Percentiles rank a stretch among this genome's conserved stretches.
Conservation (phyloP, 2,113 vertebrate species). For the Crotophaga sulcirostris region DNA sequence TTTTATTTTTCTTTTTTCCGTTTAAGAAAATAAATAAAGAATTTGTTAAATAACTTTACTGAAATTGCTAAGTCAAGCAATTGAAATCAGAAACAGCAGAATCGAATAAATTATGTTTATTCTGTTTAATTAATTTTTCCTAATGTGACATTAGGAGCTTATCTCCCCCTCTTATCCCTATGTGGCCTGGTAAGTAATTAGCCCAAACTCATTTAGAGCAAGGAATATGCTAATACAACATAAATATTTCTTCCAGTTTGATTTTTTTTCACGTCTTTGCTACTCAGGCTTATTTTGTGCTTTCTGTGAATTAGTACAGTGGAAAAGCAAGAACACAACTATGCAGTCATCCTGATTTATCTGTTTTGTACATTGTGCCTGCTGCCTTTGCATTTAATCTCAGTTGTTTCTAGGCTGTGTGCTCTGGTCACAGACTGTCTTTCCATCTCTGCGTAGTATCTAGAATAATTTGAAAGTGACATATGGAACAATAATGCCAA, state of each 20-base stretch:
- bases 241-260: not conserved
- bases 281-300: not conserved
- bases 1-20: not conserved
- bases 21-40: not conserved
- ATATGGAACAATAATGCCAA: conserved; percentile 2
- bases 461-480: conserved; percentile 16
- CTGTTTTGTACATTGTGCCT: conserved; percentile 23
- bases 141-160: conserved; percentile 16
- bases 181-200: conserved; percentile 11
- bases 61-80: not conserved
- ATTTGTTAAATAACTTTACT: not conserved
- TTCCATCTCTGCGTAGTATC: not conserved
- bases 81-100: conserved; percentile 2
- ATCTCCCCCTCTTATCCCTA: not conserved
- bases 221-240: not conserved
- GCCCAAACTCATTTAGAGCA: not conserved
- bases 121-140: conserved; percentile 35
- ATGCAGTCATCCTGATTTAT: conserved; percentile 21
- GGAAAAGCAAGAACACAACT: conserved; percentile 4
- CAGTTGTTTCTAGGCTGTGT: not conserved
- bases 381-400: conserved; percentile 15
- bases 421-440: not conserved
- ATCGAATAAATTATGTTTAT: conserved; percentile 4
- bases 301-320: not conserved
- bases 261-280: not conserved